phyloP scores from a whole-genome alignment of 2,113 vertebrate species.

The Cichladusa arquata region DNA sequence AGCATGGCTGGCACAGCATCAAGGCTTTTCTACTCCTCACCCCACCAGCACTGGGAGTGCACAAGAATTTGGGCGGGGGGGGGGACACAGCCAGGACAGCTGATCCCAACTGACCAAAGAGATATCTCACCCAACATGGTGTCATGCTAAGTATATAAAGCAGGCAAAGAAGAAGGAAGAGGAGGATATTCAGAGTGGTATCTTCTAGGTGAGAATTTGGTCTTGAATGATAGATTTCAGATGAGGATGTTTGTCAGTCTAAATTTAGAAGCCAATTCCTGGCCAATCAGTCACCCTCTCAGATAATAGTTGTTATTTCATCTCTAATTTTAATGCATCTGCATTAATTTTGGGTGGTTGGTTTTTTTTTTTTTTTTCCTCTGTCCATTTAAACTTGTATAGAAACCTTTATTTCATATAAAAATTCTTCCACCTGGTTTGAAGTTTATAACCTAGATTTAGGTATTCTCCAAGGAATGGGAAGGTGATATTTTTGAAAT shows the following conservation, averaged over 20 bases:
- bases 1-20: not conserved
- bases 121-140: rapidly evolving
- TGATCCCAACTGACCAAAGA: not conserved
- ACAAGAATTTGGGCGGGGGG: rapidly evolving
- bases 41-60: not conserved
- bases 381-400: not conserved
- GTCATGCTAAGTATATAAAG: not conserved
- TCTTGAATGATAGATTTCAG: not conserved
- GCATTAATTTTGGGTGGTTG: not conserved
- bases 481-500: not conserved
- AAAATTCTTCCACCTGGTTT: not conserved
- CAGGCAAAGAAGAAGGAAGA: not conserved
- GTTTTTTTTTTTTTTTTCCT: not conserved
- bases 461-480: not conserved
- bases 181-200: not conserved
- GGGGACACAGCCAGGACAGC: not conserved
- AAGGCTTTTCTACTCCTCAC: not conserved
- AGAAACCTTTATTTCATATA: not conserved
- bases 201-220: not conserved
- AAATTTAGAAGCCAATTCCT: not conserved
- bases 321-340: not conserved
- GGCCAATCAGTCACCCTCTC: not conserved
- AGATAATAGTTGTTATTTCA: not conserved
- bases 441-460: not conserved
- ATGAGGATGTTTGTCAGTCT: not conserved